These are phyloP conservation scores for Parazoanthus darwini DNA, from an alignment of 92 coral and sea anemone genomes.

Conservation along the genomic window DNA sequence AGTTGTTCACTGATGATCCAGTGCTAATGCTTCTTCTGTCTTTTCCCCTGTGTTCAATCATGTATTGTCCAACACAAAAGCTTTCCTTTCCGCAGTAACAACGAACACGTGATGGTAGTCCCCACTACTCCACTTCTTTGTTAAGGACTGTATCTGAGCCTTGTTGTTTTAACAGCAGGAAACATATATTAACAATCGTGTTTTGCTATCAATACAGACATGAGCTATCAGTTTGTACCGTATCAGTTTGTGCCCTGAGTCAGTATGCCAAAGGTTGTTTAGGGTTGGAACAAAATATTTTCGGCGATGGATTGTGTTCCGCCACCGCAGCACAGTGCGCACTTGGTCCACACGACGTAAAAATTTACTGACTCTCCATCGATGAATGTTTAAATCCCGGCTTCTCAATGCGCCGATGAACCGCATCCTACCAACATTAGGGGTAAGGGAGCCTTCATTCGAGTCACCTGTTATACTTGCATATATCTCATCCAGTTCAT, in stretches of 20 bases:
- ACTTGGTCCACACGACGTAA: slow-evolving; percentile 51
- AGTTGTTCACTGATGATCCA: slow-evolving; percentile 59
- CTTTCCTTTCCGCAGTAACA: slow-evolving; percentile 51
- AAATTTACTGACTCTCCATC: slow-evolving; percentile 55
- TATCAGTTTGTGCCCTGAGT: slow-evolving; percentile 54
- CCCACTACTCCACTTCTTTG: slow-evolving; percentile 52
- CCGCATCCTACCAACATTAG: slow-evolving; percentile 62
- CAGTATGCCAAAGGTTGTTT: slow-evolving; percentile 59
- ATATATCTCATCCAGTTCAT: not conserved
- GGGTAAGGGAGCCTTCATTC: not conserved
- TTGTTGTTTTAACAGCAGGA: slow-evolving; percentile 4
- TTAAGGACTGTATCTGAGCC: slow-evolving; percentile 48
- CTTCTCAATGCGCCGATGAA: slow-evolving; percentile 58
- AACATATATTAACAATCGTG: slow-evolving; percentile 37
- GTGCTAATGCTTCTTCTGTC: slow-evolving; percentile 66
- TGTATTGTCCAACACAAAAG: slow-evolving; percentile 47
- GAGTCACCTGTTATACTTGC: slow-evolving; percentile 38
- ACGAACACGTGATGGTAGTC: slow-evolving; percentile 50
- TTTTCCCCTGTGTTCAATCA: slow-evolving; percentile 52
- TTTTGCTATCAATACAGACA: slow-evolving; percentile 56
- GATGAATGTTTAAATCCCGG: slow-evolving; percentile 49
- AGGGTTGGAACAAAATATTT: slow-evolving; percentile 62
- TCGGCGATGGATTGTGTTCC: slow-evolving; percentile 50
- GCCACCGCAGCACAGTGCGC: slow-evolving; percentile 58
- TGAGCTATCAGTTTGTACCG: slow-evolving; percentile 51